These are phyloP conservation scores for Sinodicranocentrus sp. DNA, from an alignment of 2,888 invertebrate genomes.

Conservation along the genomic window DNA sequence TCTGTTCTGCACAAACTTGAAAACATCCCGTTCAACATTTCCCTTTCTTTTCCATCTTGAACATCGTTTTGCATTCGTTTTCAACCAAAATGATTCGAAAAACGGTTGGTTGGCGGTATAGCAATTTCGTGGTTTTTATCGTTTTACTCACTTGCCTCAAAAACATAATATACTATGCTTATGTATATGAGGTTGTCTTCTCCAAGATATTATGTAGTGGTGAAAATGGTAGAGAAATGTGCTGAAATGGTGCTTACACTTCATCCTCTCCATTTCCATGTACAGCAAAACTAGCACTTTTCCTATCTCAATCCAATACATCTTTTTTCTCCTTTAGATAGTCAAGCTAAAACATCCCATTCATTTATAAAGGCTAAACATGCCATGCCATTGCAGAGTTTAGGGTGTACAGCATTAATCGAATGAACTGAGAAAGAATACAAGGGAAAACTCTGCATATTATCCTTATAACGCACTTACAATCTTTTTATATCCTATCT, in stretches of 20 bases:
- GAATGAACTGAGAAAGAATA: slow-evolving; percentile 40
- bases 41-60: not conserved
- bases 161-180: too few species aligned
- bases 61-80: not conserved
- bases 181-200: not conserved
- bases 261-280: slow-evolving; percentile 2
- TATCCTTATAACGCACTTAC: not conserved
- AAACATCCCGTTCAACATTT: not conserved
- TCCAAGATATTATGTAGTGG: slow-evolving; percentile 1
- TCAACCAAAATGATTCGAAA: slow-evolving; percentile 26
- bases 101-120: slow-evolving; percentile 29
- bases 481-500: not conserved
- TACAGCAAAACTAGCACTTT: not conserved
- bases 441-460: not conserved
- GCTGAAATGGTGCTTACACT: slow-evolving; percentile 18
- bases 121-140: slow-evolving; percentile 50
- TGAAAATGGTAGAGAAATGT: slow-evolving; percentile 28
- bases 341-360: slow-evolving; percentile 48
- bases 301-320: slow-evolving; percentile 33
- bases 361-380: slow-evolving; percentile 24
- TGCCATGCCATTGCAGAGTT: not conserved
- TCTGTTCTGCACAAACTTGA: not conserved
- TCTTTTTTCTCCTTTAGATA: slow-evolving; percentile 44
- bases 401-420: slow-evolving; percentile 38
- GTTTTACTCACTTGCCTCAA: too few species aligned